Evolutionary conservation across 2,888 invertebrate species (phyloP).

Genomic region (Mamestra brassicae): DNA sequence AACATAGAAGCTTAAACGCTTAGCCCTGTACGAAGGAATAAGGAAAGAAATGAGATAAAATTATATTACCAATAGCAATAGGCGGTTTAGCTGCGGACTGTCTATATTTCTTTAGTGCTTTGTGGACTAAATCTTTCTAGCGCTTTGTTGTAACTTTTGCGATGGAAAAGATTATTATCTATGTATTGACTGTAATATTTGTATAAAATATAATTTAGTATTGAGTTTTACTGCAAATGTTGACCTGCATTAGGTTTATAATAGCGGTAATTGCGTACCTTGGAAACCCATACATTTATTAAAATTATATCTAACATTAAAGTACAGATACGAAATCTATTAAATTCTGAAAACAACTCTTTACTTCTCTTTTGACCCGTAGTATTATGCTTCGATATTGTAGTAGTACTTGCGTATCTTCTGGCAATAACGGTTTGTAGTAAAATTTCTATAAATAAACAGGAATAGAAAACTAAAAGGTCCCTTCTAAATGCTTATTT

Average conservation of each 20-base stretch:
- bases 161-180: neutral
- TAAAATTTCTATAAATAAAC: neutral
- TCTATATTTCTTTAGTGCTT: conserved; percentile 34
- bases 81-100: conserved; percentile 49
- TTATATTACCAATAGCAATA: conserved; percentile 40
- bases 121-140: conserved; percentile 23
- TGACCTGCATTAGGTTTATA: neutral
- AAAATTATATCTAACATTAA: too few species aligned
- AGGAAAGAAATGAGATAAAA: conserved; percentile 56
- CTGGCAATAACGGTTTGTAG: neutral
- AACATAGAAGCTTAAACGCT: conserved; percentile 50
- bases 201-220: neutral
- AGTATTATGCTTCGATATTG: too few species aligned
- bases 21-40: conserved; percentile 35
- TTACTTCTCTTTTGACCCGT: neutral
- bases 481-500: neutral
- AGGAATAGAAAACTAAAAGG: too few species aligned
- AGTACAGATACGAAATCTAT: neutral
- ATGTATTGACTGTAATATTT: too few species aligned
- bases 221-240: neutral
- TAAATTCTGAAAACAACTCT: conserved; percentile 4
- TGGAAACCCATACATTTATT: too few species aligned
- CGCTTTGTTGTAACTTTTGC: conserved; percentile 17
- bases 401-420: neutral
- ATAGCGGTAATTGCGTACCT: too few species aligned